A percentile compares a stretch with the other conserved stretches of the same genome.
Conservation (phyloP, 2,113 vertebrate genomes). For the Dinomys branickii region DNA sequence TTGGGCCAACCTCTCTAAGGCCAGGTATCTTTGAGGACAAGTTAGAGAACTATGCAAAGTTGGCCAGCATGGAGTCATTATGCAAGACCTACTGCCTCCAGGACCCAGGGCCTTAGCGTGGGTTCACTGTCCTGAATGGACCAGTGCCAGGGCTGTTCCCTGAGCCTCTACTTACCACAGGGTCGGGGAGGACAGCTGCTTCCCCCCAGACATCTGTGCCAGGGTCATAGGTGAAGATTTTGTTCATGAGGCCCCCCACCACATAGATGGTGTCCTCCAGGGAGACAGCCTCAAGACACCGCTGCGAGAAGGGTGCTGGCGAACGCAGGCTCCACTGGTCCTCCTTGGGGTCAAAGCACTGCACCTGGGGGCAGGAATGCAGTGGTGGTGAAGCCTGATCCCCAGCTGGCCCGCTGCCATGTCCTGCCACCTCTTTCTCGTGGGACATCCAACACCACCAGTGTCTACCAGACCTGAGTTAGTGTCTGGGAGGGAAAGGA, state of each 20-base stretch:
- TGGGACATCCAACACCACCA: not conserved
- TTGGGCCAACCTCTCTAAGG: not conserved
- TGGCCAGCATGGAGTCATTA: not conserved
- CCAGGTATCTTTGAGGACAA: not conserved
- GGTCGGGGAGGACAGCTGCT: constrained; percentile 84
- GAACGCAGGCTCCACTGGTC: constrained; percentile 85
- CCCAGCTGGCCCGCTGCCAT: not conserved
- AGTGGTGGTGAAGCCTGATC: not conserved
- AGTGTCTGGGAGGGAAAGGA: not conserved
- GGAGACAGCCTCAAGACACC: constrained; percentile 86
- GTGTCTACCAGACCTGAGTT: not conserved
- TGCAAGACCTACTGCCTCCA: not conserved
- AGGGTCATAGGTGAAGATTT: constrained; percentile 87
- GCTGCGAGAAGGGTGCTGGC: constrained; percentile 87
- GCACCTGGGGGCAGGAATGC: constrained; percentile 84
- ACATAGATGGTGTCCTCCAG: constrained; percentile 87
- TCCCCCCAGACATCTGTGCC: constrained; percentile 84
- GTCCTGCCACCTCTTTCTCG: not conserved
- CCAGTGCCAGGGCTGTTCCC: not conserved
- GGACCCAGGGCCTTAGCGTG: not conserved
- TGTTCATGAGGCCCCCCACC: constrained; percentile 87
- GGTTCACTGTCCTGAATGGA: not conserved
- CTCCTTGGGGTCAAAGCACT: constrained; percentile 87
- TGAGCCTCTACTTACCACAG: constrained; percentile 84
- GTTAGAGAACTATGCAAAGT: not conserved